Conservation (phyloP, 2,888 invertebrate species). For the Perdita meconis region DNA sequence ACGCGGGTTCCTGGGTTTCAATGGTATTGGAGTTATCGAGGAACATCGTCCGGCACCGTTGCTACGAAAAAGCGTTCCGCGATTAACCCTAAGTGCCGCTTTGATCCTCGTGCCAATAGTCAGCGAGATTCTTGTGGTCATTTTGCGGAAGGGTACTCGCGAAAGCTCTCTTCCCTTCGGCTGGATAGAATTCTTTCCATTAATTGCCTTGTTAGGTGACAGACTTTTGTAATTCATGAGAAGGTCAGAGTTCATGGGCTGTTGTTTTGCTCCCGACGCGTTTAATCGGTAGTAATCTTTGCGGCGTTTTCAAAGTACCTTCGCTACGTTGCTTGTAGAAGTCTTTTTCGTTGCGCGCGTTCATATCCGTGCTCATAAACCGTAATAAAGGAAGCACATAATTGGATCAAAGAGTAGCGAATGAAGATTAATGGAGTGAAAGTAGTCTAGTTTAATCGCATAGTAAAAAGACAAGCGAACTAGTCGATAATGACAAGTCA, state of each 20-base stretch:
- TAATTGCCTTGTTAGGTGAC: neutral
- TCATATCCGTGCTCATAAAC: too few species aligned
- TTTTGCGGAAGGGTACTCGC: slow-evolving; percentile 4
- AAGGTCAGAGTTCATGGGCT: neutral
- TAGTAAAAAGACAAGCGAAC: too few species aligned
- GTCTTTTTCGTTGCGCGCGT: too few species aligned
- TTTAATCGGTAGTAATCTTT: too few species aligned
- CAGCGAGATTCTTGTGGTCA: slow-evolving; percentile 7
- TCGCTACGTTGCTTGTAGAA: too few species aligned
- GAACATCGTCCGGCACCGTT: slow-evolving; percentile 58
- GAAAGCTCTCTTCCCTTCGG: slow-evolving; percentile 12
- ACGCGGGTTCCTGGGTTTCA: slow-evolving; percentile 38
- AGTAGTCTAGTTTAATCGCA: too few species aligned
- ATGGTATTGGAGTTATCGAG: slow-evolving; percentile 60
- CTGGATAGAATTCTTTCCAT: neutral
- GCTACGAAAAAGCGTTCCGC: slow-evolving; percentile 64
- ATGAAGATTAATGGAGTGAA: too few species aligned
- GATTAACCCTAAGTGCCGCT: slow-evolving; percentile 63
- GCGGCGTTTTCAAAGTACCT: too few species aligned
- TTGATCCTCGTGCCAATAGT: slow-evolving; percentile 39
- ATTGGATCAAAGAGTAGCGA: too few species aligned
- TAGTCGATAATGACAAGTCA: too few species aligned
- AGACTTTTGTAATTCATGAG: neutral
- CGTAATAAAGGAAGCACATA: too few species aligned
- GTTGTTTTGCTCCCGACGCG: too few species aligned